Conservation (phyloP, 2,113 vertebrate genomes). For the Oryzias javanicus region DNA sequence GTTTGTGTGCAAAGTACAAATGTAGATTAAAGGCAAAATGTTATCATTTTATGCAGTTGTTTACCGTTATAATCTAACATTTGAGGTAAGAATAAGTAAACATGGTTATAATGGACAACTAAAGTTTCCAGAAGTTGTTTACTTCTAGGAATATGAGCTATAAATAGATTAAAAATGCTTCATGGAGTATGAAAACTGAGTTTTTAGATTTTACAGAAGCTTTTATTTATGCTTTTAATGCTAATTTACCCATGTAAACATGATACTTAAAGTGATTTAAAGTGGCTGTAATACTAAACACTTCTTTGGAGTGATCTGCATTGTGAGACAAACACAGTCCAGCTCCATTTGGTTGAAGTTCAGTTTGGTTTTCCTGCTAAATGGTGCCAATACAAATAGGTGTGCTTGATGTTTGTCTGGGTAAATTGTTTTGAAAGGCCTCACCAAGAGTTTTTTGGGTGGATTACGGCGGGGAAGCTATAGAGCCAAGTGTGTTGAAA, state of each 20-base stretch:
- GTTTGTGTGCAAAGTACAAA: conserved; percentile 5
- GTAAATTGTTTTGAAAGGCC: conserved; percentile 99
- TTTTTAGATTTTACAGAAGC: conserved; percentile 5
- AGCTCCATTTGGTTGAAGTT: conserved; percentile 91
- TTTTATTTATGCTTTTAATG: conserved; percentile 14
- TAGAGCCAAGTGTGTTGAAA: conserved; percentile 72
- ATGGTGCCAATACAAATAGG: conserved; percentile 96
- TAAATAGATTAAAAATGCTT: too few species aligned
- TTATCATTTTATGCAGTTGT: conserved; percentile 18
- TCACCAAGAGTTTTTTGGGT: conserved; percentile 87
- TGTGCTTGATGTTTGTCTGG: conserved; percentile 93
- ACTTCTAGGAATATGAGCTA: too few species aligned
- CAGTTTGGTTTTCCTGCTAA: conserved; percentile 87
- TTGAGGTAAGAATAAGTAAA: conserved; percentile 7
- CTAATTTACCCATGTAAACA: conserved; percentile 26
- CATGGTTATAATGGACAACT: background rate
- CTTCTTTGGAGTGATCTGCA: conserved; percentile 18
- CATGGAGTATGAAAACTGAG: background rate
- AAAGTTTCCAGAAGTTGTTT: too few species aligned
- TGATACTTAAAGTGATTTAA: conserved; percentile 43
- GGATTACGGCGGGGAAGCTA: conserved; percentile 82
- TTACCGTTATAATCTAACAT: conserved; percentile 17
- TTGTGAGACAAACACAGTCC: conserved; percentile 54
- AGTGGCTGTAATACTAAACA: conserved; percentile 50
- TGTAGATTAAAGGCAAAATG: conserved; percentile 18